Conservation (phyloP, 2,888 invertebrate genomes). For the Atrina japonica region DNA sequence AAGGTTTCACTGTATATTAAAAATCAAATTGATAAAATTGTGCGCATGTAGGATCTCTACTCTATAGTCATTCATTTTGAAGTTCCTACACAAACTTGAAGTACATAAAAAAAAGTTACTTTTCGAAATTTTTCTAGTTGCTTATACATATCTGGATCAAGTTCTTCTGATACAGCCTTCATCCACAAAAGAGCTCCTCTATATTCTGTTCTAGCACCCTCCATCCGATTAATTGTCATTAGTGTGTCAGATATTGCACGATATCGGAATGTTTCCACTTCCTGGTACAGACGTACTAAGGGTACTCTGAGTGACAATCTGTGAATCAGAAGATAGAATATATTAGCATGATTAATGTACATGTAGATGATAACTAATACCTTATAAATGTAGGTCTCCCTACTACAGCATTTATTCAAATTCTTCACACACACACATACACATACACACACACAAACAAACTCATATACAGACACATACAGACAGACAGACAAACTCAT, state of each 20-base stretch:
- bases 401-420: no score
- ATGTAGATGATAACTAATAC: background rate
- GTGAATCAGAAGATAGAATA: no score
- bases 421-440: no score
- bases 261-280: slow-evolving; percentile 97
- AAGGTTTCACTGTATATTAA: no score
- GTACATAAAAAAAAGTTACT: slow-evolving; percentile 83
- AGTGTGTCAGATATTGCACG: slow-evolving; percentile 96
- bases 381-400: no score
- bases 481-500: no score
- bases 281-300: slow-evolving; percentile 88
- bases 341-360: background rate
- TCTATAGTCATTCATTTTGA: no score
- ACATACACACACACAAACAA: no score
- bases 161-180: slow-evolving; percentile 96
- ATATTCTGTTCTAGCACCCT: slow-evolving; percentile 96
- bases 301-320: slow-evolving; percentile 92
- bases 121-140: slow-evolving; percentile 97
- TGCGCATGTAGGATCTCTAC: no score
- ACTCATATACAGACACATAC: no score
- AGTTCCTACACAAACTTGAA: no score
- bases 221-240: slow-evolving; percentile 95
- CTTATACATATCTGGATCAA: slow-evolving; percentile 98
- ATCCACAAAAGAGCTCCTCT: slow-evolving; percentile 93
- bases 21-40: no score